Evolutionary conservation across 2,888 invertebrate species (phyloP).

Genomic region (Tinea trinotella): DNA sequence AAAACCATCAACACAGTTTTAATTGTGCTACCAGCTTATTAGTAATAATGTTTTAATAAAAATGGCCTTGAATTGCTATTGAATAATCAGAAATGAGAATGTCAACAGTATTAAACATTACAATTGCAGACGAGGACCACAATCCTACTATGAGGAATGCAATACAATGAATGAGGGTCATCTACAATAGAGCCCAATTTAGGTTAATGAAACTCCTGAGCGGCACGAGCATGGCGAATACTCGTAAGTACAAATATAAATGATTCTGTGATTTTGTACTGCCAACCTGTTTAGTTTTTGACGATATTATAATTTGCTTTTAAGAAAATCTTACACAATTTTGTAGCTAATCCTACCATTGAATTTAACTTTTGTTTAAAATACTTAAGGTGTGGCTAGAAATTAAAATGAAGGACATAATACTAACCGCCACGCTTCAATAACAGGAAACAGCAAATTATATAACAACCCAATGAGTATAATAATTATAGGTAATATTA

Average conservation of each 20-base stretch:
- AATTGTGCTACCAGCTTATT: no score
- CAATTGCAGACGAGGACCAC: background rate
- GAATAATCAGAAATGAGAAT: background rate
- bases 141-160: conserved; percentile 22
- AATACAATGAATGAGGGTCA: conserved; percentile 40
- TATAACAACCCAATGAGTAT: no score
- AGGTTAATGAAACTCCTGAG: conserved; percentile 39
- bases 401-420: background rate
- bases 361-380: background rate
- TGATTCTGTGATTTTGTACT: no score
- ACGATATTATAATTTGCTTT: background rate
- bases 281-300: background rate
- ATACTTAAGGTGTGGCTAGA: background rate
- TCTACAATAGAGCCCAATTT: conserved; percentile 45
- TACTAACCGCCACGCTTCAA: background rate
- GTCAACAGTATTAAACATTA: background rate
- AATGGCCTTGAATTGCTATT: background rate
- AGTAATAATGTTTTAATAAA: background rate
- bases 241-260: no score
- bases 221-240: background rate
- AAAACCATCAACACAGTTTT: background rate
- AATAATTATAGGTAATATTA: no score
- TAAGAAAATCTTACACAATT: no score
- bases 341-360: background rate
- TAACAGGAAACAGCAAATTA: background rate